These are phyloP conservation scores for Dascillus cervinus DNA, from an alignment of 2,888 invertebrate genomes.

Conservation along the genomic window DNA sequence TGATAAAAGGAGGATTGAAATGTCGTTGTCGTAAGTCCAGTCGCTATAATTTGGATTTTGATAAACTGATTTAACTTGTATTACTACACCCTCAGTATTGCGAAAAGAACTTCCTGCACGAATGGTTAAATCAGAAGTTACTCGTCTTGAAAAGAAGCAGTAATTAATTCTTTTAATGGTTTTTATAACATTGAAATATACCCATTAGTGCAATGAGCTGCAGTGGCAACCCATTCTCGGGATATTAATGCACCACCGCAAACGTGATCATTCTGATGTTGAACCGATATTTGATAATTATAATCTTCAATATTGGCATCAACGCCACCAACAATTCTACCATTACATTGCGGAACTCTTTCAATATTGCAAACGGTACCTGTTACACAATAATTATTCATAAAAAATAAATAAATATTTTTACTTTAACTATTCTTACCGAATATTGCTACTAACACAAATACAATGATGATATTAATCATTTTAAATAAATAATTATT, in stretches of 20 bases:
- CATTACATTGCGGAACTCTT: too few species aligned
- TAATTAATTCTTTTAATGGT: conserved; percentile 2
- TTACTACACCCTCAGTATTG: conserved; percentile 12
- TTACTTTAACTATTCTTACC: too few species aligned
- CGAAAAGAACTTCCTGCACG: conserved; percentile 15
- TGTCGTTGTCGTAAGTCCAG: conserved; percentile 12
- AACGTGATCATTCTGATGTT: neutral
- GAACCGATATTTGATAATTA: neutral
- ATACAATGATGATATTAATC: neutral
- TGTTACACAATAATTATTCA: too few species aligned
- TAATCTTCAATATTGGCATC: neutral
- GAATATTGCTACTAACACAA: too few species aligned
- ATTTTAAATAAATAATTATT: neutral
- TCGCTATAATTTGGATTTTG: conserved; percentile 13
- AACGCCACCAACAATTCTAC: neutral
- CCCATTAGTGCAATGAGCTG: conserved; percentile 9
- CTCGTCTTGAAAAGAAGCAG: conserved; percentile 2
- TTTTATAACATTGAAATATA: conserved; percentile 1
- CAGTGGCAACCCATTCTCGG: conserved; percentile 4
- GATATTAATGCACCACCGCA: conserved; percentile 11
- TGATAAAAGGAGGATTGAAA: conserved; percentile 11
- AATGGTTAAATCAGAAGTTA: conserved; percentile 8
- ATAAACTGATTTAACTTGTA: conserved; percentile 10
- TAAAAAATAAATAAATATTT: too few species aligned
- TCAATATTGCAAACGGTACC: too few species aligned